Evolutionary conservation across 2,797 vertebrate species (phyloP), one percentile per base, ranked within the genome.

Genomic region (Galagoides demidoff): DNA sequence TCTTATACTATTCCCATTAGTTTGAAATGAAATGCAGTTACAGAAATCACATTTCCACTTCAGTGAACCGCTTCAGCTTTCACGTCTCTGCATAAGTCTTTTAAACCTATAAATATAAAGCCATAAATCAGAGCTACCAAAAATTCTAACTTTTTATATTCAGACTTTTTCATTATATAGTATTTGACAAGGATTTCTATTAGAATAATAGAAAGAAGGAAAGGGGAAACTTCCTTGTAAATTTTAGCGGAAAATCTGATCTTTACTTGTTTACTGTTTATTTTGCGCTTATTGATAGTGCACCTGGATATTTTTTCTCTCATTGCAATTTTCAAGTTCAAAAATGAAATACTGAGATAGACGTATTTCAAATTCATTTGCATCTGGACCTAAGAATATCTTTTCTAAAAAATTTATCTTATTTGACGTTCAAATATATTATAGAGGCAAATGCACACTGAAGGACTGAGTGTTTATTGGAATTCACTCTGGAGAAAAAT

Each of bases 41-140:
- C 6, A 82, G 55, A 97, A 97, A 89, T 96, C 59, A 94, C 57
- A 94, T 78, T 88, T 90, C 7, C 13, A 22, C n/a, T 83, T 79
- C 66, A 78, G 5, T 63, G 64, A 57, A 84, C 14, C 39, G 45
- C 13, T 90, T 94, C 52, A 93, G 20, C 79, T 68, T 90, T 94
- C 31, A 20, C 76, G 95, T 86, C 49, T 95, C 84, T 89, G 7
- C 5, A 59, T 27, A 92, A 59, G 1, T 74, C 31, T 91, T 96
- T 95, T 95, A 34, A 85, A 39, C 4, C 23, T 84, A 17, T 63
- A 89, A 76, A 82, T 55, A 68, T 3, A 52, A 92, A 94, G 49
- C 43, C 34, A 59, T 39, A 90, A 85, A 81, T 70, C 59, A 95
- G 63, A 86, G 16, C 49, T 78, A 25, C 7, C 39, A 64, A 82